Conservation (phyloP, 2,113 vertebrate genomes). For the Todiramphus chloris region DNA sequence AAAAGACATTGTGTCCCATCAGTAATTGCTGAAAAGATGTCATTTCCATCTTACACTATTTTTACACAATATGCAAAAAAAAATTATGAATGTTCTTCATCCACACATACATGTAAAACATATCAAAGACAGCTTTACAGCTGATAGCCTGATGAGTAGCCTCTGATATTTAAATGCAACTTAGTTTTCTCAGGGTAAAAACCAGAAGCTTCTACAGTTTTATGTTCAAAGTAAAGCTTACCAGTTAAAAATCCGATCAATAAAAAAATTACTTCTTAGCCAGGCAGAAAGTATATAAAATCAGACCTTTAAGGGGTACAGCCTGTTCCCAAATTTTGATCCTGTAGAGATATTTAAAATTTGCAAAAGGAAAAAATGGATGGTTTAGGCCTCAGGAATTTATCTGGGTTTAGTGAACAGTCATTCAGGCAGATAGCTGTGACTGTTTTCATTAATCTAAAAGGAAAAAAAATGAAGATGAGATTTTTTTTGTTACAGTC, state of each 20-base stretch:
- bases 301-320: neutral
- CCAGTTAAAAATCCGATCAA: neutral
- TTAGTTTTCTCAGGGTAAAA: neutral
- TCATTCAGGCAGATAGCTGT: neutral
- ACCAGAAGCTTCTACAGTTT: neutral
- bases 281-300: neutral
- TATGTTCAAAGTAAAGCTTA: slow-evolving; percentile 22
- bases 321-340: neutral
- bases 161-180: slow-evolving; percentile 15
- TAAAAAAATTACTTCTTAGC: neutral
- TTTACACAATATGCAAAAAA: neutral
- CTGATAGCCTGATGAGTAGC: neutral
- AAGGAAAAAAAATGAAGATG: neutral
- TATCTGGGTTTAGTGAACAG: neutral
- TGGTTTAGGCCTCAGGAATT: neutral
- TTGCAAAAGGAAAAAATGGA: neutral
- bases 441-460: neutral
- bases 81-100: neutral
- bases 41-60: neutral
- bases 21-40: neutral
- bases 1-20: neutral
- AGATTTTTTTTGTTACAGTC: neutral
- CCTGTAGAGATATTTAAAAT: neutral
- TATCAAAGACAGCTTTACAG: neutral
- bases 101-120: neutral